phyloP scores from a whole-genome alignment of 2,888 invertebrate species.

The Hypsopygia costalis region DNA sequence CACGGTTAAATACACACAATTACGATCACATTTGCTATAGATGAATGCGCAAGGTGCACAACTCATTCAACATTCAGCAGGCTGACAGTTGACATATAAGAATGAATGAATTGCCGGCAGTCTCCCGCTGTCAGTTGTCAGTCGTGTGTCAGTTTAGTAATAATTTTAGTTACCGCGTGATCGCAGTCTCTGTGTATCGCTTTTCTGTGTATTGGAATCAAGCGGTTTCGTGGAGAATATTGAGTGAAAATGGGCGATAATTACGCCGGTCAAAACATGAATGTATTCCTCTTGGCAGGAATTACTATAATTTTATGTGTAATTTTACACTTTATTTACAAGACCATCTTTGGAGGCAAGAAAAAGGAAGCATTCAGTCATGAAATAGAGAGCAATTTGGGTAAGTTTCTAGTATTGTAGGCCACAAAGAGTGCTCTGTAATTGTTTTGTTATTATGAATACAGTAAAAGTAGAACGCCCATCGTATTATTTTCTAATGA shows the following conservation, averaged over 20 bases:
- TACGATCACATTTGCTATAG: too few relatives aligned
- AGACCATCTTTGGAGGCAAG: conserved; percentile 54
- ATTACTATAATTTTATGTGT: conserved; percentile 53
- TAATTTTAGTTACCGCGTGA: conserved; percentile 57
- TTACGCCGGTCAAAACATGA: conserved; percentile 54
- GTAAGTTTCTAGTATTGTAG: conserved; percentile 35
- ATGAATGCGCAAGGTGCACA: too few relatives aligned
- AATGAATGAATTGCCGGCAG: too few relatives aligned
- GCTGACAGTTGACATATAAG: too few relatives aligned
- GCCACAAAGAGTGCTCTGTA: background rate
- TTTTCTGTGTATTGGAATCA: conserved; percentile 21
- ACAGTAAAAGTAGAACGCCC: background rate
- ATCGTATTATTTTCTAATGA: conserved; percentile 2
- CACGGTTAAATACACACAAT: too few relatives aligned
- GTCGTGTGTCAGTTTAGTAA: background rate
- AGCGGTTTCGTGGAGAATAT: conserved; percentile 40
- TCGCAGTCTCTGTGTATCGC: conserved; percentile 39
- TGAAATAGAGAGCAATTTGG: conserved; percentile 59
- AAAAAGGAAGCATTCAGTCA: conserved; percentile 53
- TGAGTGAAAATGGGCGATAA: conserved; percentile 71
- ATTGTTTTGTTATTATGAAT: background rate
- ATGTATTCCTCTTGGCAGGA: conserved; percentile 46
- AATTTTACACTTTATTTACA: conserved; percentile 60
- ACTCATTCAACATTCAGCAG: too few relatives aligned
- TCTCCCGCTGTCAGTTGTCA: background rate